Evolutionary conservation across 2,888 invertebrate species (phyloP).

Genomic region (Margaritifera margaritifera): DNA sequence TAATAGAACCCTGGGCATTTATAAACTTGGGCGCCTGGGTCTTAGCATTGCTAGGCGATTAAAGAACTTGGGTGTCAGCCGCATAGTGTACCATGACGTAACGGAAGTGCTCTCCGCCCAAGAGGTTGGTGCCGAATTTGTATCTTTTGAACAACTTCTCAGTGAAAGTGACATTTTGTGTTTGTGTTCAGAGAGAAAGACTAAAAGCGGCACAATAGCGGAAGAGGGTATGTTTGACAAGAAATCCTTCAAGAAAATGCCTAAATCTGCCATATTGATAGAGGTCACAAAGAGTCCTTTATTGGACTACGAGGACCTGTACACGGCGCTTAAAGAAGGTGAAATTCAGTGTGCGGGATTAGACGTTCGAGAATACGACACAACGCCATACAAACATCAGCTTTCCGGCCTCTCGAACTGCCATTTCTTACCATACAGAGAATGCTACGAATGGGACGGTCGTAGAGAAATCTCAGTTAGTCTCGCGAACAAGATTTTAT

Average conservation of each 20-base stretch:
- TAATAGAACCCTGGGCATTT: conserved; percentile 80
- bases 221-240: conserved; percentile 80
- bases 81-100: conserved; percentile 83
- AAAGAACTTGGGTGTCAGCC: conserved; percentile 81
- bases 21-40: conserved; percentile 66
- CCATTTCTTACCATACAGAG: conserved; percentile 80
- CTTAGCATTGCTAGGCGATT: conserved; percentile 84
- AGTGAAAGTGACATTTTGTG: conserved; percentile 88
- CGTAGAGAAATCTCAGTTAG: conserved; percentile 29
- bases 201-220: conserved; percentile 78
- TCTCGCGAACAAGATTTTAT: conserved; percentile 20
- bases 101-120: conserved; percentile 74
- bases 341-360: conserved; percentile 88
- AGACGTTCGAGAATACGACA: conserved; percentile 83
- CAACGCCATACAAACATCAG: conserved; percentile 83
- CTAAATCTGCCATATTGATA: conserved; percentile 85
- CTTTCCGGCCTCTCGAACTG: conserved; percentile 86
- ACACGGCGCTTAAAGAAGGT: conserved; percentile 81
- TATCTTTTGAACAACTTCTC: conserved; percentile 82
- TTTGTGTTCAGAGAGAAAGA: conserved; percentile 83
- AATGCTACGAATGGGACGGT: conserved; percentile 45
- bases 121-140: conserved; percentile 80
- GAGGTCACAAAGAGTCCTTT: conserved; percentile 82
- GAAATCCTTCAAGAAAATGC: conserved; percentile 88
- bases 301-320: conserved; percentile 83